Percentiles rank a stretch among this genome's conserved stretches.
Conservation (phyloP, 1,140 invertebrate species). For the Apis mellifera region Amel_HAv3.1 CM009944.2:10487501-10488000, state of each 20-base stretch:
- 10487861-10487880: not conserved
- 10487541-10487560: not conserved
- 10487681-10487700: too few relatives aligned
- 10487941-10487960: slow-evolving; percentile 78
- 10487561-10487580: not conserved
- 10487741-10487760: not conserved
- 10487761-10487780: too few relatives aligned
- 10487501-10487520: not conserved
- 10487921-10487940: slow-evolving; percentile 72
- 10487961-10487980: slow-evolving; percentile 73
- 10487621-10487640: not conserved
- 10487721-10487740: not conserved
- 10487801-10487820: too few relatives aligned
- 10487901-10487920: slow-evolving; percentile 36
- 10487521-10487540: not conserved
- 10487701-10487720: not conserved
- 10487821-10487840: too few relatives aligned
- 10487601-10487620: not conserved
- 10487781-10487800: too few relatives aligned
- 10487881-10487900: not conserved
- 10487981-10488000: slow-evolving; percentile 73
- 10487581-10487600: not conserved
- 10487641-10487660: not conserved
- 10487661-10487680: too few relatives aligned
- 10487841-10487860: not conserved